phyloP scores from a whole-genome alignment of 2,888 invertebrate genomes.

The Cryptophagus acutangulus region DNA sequence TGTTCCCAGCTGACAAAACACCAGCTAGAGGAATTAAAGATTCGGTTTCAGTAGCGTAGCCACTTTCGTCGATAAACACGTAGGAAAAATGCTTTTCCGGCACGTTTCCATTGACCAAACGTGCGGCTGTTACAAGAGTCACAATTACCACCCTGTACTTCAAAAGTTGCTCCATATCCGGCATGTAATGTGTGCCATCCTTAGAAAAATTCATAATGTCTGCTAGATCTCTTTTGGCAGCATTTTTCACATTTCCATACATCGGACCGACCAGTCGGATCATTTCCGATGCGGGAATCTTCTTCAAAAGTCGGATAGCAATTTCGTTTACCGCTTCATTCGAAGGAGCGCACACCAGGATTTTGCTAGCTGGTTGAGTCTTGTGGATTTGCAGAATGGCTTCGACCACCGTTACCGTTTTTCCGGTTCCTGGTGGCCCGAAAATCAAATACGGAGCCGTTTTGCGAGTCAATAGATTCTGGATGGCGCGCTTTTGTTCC shows the following conservation, averaged over 20 bases:
- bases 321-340: slow-evolving; percentile 67
- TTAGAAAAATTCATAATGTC: slow-evolving; percentile 16
- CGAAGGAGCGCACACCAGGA: slow-evolving; percentile 62
- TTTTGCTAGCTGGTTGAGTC: slow-evolving; percentile 35
- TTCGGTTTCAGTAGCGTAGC: slow-evolving; percentile 66
- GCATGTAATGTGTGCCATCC: slow-evolving; percentile 39
- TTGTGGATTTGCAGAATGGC: slow-evolving; percentile 54
- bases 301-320: slow-evolving; percentile 45
- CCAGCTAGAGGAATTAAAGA: slow-evolving; percentile 55
- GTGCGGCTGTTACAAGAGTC: slow-evolving; percentile 52
- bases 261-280: slow-evolving; percentile 45
- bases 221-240: background rate
- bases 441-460: slow-evolving; percentile 55
- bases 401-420: slow-evolving; percentile 69
- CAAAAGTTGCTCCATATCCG: slow-evolving; percentile 50
- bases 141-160: slow-evolving; percentile 57
- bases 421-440: slow-evolving; percentile 63
- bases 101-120: slow-evolving; percentile 1
- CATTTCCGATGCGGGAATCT: slow-evolving; percentile 37
- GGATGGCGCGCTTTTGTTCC: slow-evolving; percentile 51
- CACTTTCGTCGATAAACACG: slow-evolving; percentile 70
- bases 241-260: slow-evolving; percentile 3
- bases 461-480: slow-evolving; percentile 49
- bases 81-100: slow-evolving; percentile 33
- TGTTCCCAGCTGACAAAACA: slow-evolving; percentile 30